These are phyloP conservation scores for Pomacea maculata DNA, from an alignment of 1,140 invertebrate genomes.

Conservation along the genomic window DNA sequence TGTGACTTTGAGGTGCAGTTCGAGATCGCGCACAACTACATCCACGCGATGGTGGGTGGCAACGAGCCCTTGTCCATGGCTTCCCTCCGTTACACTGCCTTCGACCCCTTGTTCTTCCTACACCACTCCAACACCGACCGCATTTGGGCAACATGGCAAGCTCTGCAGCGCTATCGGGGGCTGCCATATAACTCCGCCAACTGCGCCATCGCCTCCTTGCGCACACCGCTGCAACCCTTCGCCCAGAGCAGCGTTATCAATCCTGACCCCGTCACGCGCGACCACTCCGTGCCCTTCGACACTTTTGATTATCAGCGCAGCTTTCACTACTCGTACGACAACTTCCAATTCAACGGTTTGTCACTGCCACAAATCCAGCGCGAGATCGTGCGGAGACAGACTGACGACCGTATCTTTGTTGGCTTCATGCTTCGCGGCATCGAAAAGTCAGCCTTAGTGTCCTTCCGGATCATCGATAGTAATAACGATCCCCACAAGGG, in stretches of 20 bases:
- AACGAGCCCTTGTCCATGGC: constrained; percentile 34
- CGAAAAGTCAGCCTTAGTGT: constrained; percentile 26
- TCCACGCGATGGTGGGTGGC: constrained; percentile 37
- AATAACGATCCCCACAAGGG: constrained; percentile 10
- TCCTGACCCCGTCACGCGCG: constrained; percentile 26
- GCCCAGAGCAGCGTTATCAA: constrained; percentile 19
- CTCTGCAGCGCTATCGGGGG: constrained; percentile 31
- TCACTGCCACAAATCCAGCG: constrained; percentile 18
- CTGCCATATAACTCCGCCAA: constrained; percentile 35
- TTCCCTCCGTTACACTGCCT: constrained; percentile 33
- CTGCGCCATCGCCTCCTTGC: constrained; percentile 31
- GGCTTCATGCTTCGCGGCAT: constrained; percentile 36
- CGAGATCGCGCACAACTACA: constrained; percentile 39
- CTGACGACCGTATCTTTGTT: constrained; percentile 28
- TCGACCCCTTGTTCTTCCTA: constrained; percentile 34
- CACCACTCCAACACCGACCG: constrained; percentile 42
- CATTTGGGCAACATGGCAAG: constrained; percentile 42
- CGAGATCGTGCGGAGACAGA: constrained; percentile 5
- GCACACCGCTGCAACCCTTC: constrained; percentile 28
- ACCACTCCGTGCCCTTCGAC: constrained; percentile 34
- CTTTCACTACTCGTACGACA: constrained; percentile 34
- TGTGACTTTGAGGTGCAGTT: constrained; percentile 40
- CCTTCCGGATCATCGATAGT: constrained; percentile 4
- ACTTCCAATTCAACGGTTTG: constrained; percentile 32
- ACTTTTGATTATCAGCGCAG: constrained; percentile 15